Evolutionary conservation across 1,140 invertebrate genomes (phyloP), one percentile per base, ranked within the genome.

Genomic region (Trinorchestia longiramus): DNA sequence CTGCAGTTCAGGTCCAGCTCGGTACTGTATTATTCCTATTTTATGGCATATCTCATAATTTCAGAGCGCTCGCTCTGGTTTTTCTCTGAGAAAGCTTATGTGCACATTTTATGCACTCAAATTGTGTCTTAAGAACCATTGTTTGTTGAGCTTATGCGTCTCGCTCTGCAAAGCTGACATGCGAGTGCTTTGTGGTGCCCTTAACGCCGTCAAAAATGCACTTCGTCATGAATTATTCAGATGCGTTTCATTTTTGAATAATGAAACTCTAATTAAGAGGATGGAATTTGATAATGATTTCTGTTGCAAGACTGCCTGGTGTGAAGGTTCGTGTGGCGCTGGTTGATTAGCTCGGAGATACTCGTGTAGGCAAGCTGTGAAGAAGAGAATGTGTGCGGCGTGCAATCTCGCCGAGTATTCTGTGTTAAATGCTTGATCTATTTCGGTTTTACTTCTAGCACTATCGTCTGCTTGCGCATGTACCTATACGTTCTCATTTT

Each of bases 261-360:
- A 94, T 94, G 36, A 47, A 94, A 94, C 92, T 94, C 43, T 94
- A 94, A 94, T 94, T 91, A 94, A 94, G 8, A 45, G 41, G 23
- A 40, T 94, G 92, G 92, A 94, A 94, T 94, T 94, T 94, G 92
- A 94, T 94, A 45, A 94, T 94, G 92, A 47, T n/a, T 94, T 94
- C 43, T 42, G 92, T 94, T 45, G 40, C n/a, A 45, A 40, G 92
- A 94, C 92, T 94, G 40, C 92, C 92, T 47, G 92, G 92, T 94
- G 92, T 45, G 92, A 42, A 90, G 88, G 88, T 42, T 41, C 88
- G 88, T 90, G 88, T 90, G 88, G 88, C 8, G 88, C 41, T 43
- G 88, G n/a, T 90, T 43, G 88, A 90, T 90, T 41, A 90, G 88
- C n/a, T 90, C 62, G n/a, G 43, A 90, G 88, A 90, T 42, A 41